Percentiles rank a stretch among this genome's conserved stretches.
phyloP scores from a whole-genome alignment of 2,888 invertebrate species.

The Patella ulyssiponensis region DNA sequence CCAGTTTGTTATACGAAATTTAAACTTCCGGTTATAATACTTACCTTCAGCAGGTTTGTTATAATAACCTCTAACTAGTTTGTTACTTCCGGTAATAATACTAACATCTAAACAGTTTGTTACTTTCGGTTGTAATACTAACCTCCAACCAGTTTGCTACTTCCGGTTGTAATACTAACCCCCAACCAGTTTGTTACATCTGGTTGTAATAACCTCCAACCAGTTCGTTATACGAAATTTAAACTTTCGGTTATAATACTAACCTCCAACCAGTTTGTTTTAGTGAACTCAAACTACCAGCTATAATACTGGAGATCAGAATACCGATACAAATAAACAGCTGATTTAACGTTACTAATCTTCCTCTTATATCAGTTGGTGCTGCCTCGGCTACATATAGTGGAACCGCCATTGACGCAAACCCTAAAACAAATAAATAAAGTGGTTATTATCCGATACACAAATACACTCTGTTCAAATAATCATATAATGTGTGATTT shows the following conservation, averaged over 20 bases:
- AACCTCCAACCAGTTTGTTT: conserved; percentile 74
- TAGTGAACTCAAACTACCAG: conserved; percentile 72
- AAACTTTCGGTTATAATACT: no score
- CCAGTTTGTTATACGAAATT: no score
- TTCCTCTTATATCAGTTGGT: conserved; percentile 72
- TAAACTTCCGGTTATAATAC: no score
- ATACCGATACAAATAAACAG: conserved; percentile 74
- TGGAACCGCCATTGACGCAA: conserved; percentile 75
- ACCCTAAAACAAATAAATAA: conserved; percentile 57
- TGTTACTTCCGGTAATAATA: background rate
- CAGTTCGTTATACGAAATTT: no score
- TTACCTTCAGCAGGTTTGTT: no score
- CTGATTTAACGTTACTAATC: conserved; percentile 73
- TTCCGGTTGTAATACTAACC: background rate
- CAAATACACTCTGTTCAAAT: background rate
- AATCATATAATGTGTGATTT: background rate
- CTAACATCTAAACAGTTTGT: no score
- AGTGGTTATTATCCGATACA: no score
- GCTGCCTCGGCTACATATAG: conserved; percentile 75
- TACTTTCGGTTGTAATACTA: no score
- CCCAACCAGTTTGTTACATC: no score
- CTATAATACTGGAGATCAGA: conserved; percentile 72
- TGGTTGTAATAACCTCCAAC: no score
- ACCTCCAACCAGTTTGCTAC: no score
- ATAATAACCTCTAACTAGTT: no score